Evolutionary conservation across 2,888 invertebrate genomes (phyloP).

Genomic region (Dorcus hopei): DNA sequence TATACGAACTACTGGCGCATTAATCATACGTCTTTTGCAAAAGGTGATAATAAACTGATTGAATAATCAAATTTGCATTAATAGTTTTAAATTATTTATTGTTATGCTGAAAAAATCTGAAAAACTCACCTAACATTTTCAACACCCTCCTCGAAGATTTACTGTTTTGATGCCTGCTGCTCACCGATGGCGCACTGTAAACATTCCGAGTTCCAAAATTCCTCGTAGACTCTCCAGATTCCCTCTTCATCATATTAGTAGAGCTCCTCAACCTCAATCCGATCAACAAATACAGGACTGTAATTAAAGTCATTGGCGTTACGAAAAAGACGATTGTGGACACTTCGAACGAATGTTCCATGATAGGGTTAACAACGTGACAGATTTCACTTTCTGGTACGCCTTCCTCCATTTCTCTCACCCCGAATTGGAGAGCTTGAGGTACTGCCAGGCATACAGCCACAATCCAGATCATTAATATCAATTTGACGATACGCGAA

Average conservation of each 20-base stretch:
- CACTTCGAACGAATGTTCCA: conserved; percentile 73
- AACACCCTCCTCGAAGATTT: conserved; percentile 59
- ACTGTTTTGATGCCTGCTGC: conserved; percentile 25
- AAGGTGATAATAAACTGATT: too few relatives aligned
- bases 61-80: too few relatives aligned
- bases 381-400: conserved; percentile 43
- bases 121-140: conserved; percentile 70
- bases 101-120: too few relatives aligned
- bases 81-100: too few relatives aligned
- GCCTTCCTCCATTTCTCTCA: conserved; percentile 19
- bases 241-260: conserved; percentile 52
- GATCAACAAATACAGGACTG: conserved; percentile 75
- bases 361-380: conserved; percentile 51
- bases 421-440: conserved; percentile 55
- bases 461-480: conserved; percentile 75
- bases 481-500: conserved; percentile 76
- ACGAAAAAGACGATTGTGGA: conserved; percentile 82
- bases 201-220: not conserved
- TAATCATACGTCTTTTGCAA: too few relatives aligned
- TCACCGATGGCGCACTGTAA: conserved; percentile 8
- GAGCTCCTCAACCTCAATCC: conserved; percentile 69
- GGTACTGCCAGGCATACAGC: conserved; percentile 72
- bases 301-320: conserved; percentile 82
- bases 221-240: conserved; percentile 16
- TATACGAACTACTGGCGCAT: too few relatives aligned